Conservation (phyloP, 2,797 vertebrate species). For the Danio kyathit region DNA sequence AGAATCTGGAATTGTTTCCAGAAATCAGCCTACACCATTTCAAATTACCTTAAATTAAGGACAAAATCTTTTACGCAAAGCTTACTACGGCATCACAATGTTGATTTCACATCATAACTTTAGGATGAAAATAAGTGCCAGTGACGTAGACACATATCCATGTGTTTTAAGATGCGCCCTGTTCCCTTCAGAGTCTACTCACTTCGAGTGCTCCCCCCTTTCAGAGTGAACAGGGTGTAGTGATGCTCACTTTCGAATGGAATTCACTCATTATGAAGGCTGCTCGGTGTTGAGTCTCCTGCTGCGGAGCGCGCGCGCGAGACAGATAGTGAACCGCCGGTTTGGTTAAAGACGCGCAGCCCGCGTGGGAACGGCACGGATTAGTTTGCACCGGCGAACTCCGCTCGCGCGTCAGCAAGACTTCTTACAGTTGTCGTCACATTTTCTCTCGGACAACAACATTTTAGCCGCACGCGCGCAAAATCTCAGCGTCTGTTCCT, state of each 20-base stretch:
- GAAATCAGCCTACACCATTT: background rate
- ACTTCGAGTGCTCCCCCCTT: background rate
- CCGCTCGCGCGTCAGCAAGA: background rate
- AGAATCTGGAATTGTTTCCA: background rate
- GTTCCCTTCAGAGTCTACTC: background rate
- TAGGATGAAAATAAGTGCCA: background rate
- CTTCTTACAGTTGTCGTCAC: background rate
- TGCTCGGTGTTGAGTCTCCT: background rate
- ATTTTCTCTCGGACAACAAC: background rate
- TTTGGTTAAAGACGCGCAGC: slow-evolving; percentile 17
- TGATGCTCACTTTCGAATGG: background rate
- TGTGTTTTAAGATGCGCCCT: background rate
- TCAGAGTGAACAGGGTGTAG: background rate
- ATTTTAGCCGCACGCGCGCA: background rate
- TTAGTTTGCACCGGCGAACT: slow-evolving; percentile 7
- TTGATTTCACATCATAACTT: background rate
- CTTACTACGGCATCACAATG: background rate
- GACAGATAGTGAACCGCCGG: background rate
- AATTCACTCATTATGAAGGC: background rate
- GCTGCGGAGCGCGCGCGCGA: slow-evolving; percentile 2
- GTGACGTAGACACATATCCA: background rate
- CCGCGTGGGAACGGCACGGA: slow-evolving; percentile 31
- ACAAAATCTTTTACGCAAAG: background rate
- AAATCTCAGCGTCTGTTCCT: background rate
- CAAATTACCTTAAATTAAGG: background rate